A percentile compares a stretch with the other conserved stretches of the same genome.
These are phyloP conservation scores for Samia ricini DNA, from an alignment of 1,140 invertebrate genomes.

Conservation along the genomic window DNA sequence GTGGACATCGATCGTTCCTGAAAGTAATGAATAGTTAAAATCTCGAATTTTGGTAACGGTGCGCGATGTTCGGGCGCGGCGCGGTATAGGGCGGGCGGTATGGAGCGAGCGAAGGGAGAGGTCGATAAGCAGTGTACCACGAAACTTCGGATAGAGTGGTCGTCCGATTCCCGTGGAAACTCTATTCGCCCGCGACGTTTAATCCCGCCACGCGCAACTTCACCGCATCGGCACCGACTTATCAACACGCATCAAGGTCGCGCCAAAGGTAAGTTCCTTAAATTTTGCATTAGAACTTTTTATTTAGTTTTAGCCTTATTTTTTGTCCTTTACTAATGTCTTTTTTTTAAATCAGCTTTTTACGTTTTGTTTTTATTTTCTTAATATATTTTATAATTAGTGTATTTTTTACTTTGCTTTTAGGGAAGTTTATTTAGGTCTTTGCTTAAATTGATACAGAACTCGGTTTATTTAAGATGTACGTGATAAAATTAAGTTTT, in stretches of 20 bases:
- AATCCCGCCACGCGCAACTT: conserved; percentile 10
- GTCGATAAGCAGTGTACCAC: conserved; percentile 60
- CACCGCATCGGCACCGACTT: conserved; percentile 5
- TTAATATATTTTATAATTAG: no score
- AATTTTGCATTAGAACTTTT: neutral
- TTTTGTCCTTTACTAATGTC: neutral
- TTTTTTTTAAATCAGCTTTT: neutral
- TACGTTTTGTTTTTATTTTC: no score
- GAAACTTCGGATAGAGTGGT: conserved; percentile 25
- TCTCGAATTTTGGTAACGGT: conserved; percentile 57
- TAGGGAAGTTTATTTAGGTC: no score
- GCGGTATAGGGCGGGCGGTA: conserved; percentile 40
- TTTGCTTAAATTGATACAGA: no score
- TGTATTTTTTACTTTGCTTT: no score
- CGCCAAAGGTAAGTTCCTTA: neutral
- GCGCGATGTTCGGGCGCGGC: conserved; percentile 54
- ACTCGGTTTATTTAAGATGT: no score
- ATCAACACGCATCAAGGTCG: conserved; percentile 11
- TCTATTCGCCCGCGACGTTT: conserved; percentile 1
- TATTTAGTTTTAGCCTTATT: neutral
- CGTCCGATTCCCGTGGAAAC: neutral
- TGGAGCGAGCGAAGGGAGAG: conserved; percentile 40
- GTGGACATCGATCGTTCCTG: conserved; percentile 46
- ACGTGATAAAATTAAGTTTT: no score
- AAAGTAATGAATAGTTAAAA: conserved; percentile 67